Base-by-base conservation (phyloP, 2,113 vertebrate species). In the Myrmophylax atrothorax region DNA sequence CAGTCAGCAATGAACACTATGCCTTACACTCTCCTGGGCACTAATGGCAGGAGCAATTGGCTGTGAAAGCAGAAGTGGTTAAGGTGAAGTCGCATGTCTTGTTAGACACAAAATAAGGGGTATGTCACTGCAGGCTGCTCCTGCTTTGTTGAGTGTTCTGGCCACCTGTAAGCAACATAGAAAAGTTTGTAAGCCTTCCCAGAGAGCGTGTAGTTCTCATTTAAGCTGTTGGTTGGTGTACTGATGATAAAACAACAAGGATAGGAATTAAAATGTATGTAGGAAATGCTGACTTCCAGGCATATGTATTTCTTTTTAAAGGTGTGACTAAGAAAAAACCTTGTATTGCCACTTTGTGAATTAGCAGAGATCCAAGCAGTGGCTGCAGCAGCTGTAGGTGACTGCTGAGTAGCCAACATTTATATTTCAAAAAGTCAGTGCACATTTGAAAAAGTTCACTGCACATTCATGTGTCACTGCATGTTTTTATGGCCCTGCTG, bases 381-480 rank as follows among this genome's bases (percentile, higher is more conserved):
- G 69, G 28, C 20, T 3, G 3, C 47, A 53, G 47, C 63, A 92
- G 55, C 67, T 79, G 9, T 56, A 79, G 59, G 28, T 84, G 37
- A 44, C 55, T 86, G 87, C 94, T 85, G 75, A 91, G 72, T 77
- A 84, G 79, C 72, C 63, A 95, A 8, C 70, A 37, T 92, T 95
- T 84, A 49, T 91, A 69, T 82, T 86, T 94, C 79, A 86, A 28
- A 29, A 91, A 91, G 69, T 84, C 64, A 42, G 40, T 72, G 38
- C 70, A 25, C 24, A 42, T 89, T 83, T 89, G 87, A 63, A 91
- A 70, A 95, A 95, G 94, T 95, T 96, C 93, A 90, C 70, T 80
- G 93, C 94, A 85, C 82, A 52, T 94, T 95, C 82, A 88, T 89
- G 96, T 93, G 91, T 95, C 96, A 95, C 82, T 96, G 95, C 78